Base-by-base conservation (phyloP, 2,888 invertebrate genomes). In the Mesopsocus fuscifrons region DNA sequence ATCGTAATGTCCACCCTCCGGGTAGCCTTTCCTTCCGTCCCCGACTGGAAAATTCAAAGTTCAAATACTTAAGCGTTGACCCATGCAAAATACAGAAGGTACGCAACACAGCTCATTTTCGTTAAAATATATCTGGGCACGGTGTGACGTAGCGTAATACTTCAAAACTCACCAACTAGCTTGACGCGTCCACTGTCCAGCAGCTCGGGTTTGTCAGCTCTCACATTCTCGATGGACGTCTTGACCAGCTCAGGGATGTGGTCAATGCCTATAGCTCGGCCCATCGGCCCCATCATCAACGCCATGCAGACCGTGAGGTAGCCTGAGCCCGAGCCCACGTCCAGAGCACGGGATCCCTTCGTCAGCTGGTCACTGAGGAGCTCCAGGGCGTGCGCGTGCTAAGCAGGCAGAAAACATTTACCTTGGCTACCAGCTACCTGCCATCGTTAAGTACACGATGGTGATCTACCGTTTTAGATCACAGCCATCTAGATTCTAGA, bases 271-370 rank as follows among this genome's bases (percentile, higher is more conserved):
- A 92, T 69, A 1, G 78, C 78, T 43, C 61, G 56, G 3, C 76
- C 77, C 44, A 65, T 66, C 33, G 72, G 66, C 6, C 83, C 82
- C 34, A 88, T 69, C 77, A 87, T 84, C 26, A 79, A 64, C 15
- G 83, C 78, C 77, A 94, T 88, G 54, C 91, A 92, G 11, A 82
- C 80, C 2, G 91, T 89, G 33, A 94, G 67, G 59, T 92, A 94
- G 2, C 94, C 94, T 46, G 88, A 87, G 1, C 94, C 94, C 18
- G 87, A 89, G 11, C 94, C 94, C 35, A 94, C 87, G 63, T 94
- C 94, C 48, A 94, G 62, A 2, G 85, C 85, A 54, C 68, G 74
- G 42, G 76, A 74, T 9, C 88, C 89, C 43, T 75, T 72, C 22
- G 66, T 61, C 41, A 94, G 63, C 52, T 87, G 79, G 48, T 80